phyloP scores from a whole-genome alignment of 1,140 invertebrate species.

The Coptotermes formosanus region DNA sequence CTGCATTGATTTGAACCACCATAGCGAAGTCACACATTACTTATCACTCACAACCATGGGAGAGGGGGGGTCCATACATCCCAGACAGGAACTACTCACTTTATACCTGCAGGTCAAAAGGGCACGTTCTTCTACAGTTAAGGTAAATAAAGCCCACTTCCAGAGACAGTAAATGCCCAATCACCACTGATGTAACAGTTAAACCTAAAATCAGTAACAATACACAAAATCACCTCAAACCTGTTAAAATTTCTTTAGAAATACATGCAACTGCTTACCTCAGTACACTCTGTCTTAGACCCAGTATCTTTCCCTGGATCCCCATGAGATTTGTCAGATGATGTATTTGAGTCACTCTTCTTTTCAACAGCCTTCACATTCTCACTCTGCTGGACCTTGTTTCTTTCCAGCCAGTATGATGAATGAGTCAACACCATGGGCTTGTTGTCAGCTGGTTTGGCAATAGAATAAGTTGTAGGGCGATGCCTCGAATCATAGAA shows the following conservation, averaged over 20 bases:
- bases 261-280: not conserved
- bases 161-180: no score
- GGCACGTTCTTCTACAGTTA: no score
- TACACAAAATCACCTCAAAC: no score
- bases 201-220: no score
- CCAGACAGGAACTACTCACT: no score
- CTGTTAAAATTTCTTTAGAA: not conserved
- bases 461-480: slow-evolving; percentile 56
- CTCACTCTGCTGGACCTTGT: slow-evolving; percentile 41
- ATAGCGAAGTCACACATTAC: no score
- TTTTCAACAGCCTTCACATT: slow-evolving; percentile 40
- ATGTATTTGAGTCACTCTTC: not conserved
- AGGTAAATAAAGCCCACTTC: no score
- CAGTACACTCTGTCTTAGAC: slow-evolving; percentile 6
- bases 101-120: no score
- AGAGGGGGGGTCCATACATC: no score
- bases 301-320: slow-evolving; percentile 6
- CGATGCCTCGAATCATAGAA: slow-evolving; percentile 57
- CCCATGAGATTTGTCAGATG: not conserved
- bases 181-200: no score
- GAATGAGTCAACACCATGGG: slow-evolving; percentile 72
- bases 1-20: no score
- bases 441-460: slow-evolving; percentile 55
- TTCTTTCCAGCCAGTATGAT: slow-evolving; percentile 51
- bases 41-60: no score